These are phyloP conservation scores for Pandion haliaetus DNA, from an alignment of 2,113 vertebrate species.

Conservation along the genomic window DNA sequence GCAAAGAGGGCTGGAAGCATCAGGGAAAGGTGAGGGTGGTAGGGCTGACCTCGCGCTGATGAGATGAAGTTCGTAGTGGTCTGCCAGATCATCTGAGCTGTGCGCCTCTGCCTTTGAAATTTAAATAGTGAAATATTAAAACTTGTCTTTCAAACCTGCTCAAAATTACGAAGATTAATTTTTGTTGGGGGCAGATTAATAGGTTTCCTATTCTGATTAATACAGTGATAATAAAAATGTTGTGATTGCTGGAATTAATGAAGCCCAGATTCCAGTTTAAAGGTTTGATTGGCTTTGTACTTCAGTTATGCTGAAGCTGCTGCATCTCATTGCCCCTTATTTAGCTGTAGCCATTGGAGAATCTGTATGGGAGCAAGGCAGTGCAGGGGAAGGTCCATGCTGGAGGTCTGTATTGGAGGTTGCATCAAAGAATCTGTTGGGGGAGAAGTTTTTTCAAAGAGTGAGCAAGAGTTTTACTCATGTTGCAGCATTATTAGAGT, in stretches of 20 bases:
- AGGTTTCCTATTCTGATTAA: slow-evolving; percentile 59
- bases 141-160: slow-evolving; percentile 40
- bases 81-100: neutral
- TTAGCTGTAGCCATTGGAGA: neutral
- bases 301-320: neutral
- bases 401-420: neutral
- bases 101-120: neutral
- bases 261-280: slow-evolving; percentile 40
- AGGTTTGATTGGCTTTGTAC: slow-evolving; percentile 53
- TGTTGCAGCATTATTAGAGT: neutral
- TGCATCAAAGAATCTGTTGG: neutral
- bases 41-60: neutral
- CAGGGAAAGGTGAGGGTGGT: neutral
- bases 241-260: slow-evolving; percentile 63
- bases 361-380: neutral
- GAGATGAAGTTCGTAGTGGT: neutral
- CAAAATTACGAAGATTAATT: slow-evolving; percentile 46
- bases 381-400: neutral
- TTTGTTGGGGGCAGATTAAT: slow-evolving; percentile 62
- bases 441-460: neutral
- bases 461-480: neutral
- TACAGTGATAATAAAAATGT: slow-evolving; percentile 57
- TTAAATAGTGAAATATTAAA: slow-evolving; percentile 34
- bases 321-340: neutral
- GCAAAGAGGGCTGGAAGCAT: neutral